phyloP scores from a whole-genome alignment of 2,888 invertebrate genomes.

The Linnaemya tessellans region DNA sequence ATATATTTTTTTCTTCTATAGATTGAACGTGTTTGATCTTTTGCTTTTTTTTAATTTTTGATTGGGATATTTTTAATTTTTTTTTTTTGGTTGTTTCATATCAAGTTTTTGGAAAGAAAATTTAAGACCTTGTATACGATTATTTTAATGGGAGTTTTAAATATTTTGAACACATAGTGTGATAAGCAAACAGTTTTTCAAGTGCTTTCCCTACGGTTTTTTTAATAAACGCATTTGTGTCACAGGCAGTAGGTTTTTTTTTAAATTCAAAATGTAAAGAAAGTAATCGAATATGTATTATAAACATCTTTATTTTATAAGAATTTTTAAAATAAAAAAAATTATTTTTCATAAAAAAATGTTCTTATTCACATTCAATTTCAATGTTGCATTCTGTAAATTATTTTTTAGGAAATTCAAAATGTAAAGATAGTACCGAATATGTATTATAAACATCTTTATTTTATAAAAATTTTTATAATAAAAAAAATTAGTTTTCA shows the following conservation, averaged over 20 bases:
- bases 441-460: background rate
- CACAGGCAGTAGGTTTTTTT: background rate
- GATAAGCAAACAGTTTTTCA: slow-evolving; percentile 47
- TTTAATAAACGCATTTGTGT: background rate
- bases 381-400: too few species aligned
- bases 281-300: too few species aligned
- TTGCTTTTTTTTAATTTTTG: slow-evolving; percentile 41
- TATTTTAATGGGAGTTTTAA: slow-evolving; percentile 78
- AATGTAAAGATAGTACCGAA: too few species aligned
- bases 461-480: background rate
- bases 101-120: slow-evolving; percentile 72
- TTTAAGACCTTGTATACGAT: slow-evolving; percentile 81
- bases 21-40: slow-evolving; percentile 50
- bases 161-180: slow-evolving; percentile 41
- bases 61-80: slow-evolving; percentile 20
- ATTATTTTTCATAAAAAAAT: too few species aligned
- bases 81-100: slow-evolving; percentile 53
- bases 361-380: too few species aligned
- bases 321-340: too few species aligned
- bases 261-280: slow-evolving; percentile 11
- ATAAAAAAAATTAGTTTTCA: too few species aligned
- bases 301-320: background rate
- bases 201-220: slow-evolving; percentile 1
- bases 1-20: slow-evolving; percentile 17
- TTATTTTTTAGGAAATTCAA: too few species aligned